A percentile compares a stretch with the other conserved stretches of the same genome.
These are phyloP conservation scores for Macrocentrus cingulum DNA, from an alignment of 1,140 invertebrate species.

Conservation along the genomic window DNA sequence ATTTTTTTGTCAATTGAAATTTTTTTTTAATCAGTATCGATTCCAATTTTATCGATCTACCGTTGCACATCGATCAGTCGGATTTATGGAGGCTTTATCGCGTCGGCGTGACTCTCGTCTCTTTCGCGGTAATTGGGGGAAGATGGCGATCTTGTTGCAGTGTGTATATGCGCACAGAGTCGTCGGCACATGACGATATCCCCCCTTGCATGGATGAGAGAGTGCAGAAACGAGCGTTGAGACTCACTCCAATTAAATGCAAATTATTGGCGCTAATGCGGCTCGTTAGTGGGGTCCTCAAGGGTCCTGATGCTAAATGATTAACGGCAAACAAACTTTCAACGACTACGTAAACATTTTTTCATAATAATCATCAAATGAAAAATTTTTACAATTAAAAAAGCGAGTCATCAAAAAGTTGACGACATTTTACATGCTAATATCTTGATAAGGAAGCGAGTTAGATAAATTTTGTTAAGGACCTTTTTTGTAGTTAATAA, in stretches of 20 bases:
- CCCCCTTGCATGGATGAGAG: background rate
- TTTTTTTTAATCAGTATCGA: background rate
- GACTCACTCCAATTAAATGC: constrained; percentile 18
- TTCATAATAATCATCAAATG: too few species aligned
- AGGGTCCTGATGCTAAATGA: background rate
- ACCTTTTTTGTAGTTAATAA: too few species aligned
- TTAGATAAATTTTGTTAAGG: too few species aligned
- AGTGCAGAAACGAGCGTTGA: background rate
- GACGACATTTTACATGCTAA: too few species aligned
- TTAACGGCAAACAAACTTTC: too few species aligned
- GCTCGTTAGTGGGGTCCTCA: background rate
- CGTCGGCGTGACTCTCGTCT: constrained; percentile 16
- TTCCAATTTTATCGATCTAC: constrained; percentile 2
- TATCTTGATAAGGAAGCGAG: too few species aligned
- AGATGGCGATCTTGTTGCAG: constrained; percentile 11
- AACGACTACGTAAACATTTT: too few species aligned
- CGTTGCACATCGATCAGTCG: constrained; percentile 1
- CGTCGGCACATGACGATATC: background rate
- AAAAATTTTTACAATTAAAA: too few species aligned
- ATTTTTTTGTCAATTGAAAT: background rate
- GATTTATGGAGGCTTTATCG: constrained; percentile 11
- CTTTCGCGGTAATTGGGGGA: constrained; percentile 17
- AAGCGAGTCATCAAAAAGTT: too few species aligned
- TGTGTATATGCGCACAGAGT: constrained; percentile 3
- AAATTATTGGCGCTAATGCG: constrained; percentile 18